Percentiles rank a stretch among this genome's conserved stretches.
phyloP scores from a whole-genome alignment of 2,113 vertebrate species.

The Leptodactylus fuscus region DNA sequence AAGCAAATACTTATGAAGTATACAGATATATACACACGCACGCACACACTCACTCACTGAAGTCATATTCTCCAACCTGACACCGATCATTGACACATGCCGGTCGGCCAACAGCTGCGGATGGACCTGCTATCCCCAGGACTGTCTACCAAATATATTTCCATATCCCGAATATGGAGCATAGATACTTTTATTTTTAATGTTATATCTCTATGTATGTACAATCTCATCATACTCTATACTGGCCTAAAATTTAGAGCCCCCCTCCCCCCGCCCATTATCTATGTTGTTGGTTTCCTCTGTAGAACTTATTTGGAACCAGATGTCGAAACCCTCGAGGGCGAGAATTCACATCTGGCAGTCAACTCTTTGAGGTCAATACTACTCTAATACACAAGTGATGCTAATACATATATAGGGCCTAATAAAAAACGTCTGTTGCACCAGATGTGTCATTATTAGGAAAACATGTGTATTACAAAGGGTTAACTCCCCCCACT shows the following conservation, averaged over 20 bases:
- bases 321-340: not conserved
- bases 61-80: slow-evolving; percentile 78
- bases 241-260: slow-evolving; percentile 48
- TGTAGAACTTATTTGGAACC: slow-evolving; percentile 14
- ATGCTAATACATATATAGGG: not conserved
- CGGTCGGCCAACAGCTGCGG: slow-evolving; percentile 70
- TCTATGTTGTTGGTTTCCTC: not conserved
- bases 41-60: slow-evolving; percentile 67
- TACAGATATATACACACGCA: slow-evolving; percentile 56
- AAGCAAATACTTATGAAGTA: slow-evolving; percentile 97
- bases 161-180: slow-evolving; percentile 24
- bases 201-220: slow-evolving; percentile 32
- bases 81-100: slow-evolving; percentile 72
- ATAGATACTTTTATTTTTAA: not conserved
- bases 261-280: not conserved
- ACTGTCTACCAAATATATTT: slow-evolving; percentile 65
- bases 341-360: not conserved
- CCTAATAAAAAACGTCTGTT: no score
- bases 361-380: not conserved
- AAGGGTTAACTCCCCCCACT: not conserved
- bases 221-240: slow-evolving; percentile 41
- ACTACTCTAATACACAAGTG: not conserved
- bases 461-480: slow-evolving; percentile 25
- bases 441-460: not conserved
- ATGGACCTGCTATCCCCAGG: slow-evolving; percentile 80